Conservation (phyloP, 2,113 vertebrate species). For the Scomber japonicus region DNA sequence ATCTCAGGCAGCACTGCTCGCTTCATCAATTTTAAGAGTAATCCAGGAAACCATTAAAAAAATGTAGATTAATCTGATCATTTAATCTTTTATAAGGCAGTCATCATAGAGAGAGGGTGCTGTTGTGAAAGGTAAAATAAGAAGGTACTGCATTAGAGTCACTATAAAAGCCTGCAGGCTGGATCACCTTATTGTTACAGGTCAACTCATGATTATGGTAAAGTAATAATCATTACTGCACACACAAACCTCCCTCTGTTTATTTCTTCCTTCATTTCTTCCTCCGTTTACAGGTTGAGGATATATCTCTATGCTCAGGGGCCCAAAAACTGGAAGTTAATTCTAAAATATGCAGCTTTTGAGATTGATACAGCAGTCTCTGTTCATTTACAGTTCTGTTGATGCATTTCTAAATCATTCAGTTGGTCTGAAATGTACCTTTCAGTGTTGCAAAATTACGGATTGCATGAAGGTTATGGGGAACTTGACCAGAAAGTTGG, state of each 20-base stretch:
- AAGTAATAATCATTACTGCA: too few species aligned
- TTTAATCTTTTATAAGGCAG: background rate
- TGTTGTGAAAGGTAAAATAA: background rate
- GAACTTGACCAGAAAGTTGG: slow-evolving; percentile 1
- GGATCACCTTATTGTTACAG: background rate
- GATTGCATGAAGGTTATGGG: background rate
- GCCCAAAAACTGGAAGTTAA: background rate
- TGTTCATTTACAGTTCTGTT: background rate
- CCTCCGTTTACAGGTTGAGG: background rate
- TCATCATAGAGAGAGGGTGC: background rate
- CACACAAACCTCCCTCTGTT: background rate
- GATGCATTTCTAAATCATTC: background rate
- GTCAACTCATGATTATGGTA: too few species aligned
- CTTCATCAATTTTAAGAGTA: background rate
- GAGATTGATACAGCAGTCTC: background rate
- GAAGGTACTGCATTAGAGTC: background rate
- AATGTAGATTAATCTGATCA: background rate
- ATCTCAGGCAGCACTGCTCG: background rate
- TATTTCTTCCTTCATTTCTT: background rate
- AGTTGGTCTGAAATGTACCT: background rate
- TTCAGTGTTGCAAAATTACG: background rate
- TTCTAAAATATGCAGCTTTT: background rate
- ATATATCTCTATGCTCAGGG: background rate
- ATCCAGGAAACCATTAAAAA: background rate
- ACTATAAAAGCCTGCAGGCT: background rate